Evolutionary conservation across 2,888 invertebrate species (phyloP).

Genomic region (Psococerastis gibbosa): DNA sequence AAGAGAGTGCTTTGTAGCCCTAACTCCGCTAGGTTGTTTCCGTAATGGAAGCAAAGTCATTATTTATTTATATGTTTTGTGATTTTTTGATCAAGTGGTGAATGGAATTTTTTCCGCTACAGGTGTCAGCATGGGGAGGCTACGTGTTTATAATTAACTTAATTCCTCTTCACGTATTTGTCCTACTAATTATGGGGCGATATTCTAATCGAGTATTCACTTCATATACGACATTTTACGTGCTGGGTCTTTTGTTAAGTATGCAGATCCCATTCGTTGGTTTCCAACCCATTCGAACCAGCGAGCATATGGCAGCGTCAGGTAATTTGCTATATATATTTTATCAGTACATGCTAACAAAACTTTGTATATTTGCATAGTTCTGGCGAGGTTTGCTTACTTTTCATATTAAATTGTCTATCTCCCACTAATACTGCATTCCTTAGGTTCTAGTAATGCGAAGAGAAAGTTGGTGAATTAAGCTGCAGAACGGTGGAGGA

Average conservation of each 20-base stretch:
- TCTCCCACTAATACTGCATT: no score
- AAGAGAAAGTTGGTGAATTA: no score
- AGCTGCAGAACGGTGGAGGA: no score
- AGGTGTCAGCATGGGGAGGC: constrained; percentile 99
- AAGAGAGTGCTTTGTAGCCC: no score
- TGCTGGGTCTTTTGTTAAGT: constrained; percentile 81
- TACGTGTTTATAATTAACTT: constrained; percentile 99
- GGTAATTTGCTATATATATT: constrained; percentile 30
- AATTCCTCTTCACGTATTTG: constrained; percentile 94
- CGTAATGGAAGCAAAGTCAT: no score
- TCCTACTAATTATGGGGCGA: constrained; percentile 82
- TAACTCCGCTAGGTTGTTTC: no score
- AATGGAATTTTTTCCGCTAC: no score
- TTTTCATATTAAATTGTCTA: constrained; percentile 9
- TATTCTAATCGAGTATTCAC: constrained; percentile 83
- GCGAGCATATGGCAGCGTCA: constrained; percentile 98
- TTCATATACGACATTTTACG: constrained; percentile 94
- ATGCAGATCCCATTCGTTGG: constrained; percentile 97
- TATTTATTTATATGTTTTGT: no score
- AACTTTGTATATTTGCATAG: background rate
- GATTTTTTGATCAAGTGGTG: no score
- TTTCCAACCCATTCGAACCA: constrained; percentile 96
- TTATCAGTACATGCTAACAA: constrained; percentile 3
- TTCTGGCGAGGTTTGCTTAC: no score
- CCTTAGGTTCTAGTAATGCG: no score